A percentile compares a stretch with the other conserved stretches of the same genome.
These are phyloP conservation scores for Coleophora deauratella DNA, from an alignment of 2,888 invertebrate species.

Conservation along the genomic window DNA sequence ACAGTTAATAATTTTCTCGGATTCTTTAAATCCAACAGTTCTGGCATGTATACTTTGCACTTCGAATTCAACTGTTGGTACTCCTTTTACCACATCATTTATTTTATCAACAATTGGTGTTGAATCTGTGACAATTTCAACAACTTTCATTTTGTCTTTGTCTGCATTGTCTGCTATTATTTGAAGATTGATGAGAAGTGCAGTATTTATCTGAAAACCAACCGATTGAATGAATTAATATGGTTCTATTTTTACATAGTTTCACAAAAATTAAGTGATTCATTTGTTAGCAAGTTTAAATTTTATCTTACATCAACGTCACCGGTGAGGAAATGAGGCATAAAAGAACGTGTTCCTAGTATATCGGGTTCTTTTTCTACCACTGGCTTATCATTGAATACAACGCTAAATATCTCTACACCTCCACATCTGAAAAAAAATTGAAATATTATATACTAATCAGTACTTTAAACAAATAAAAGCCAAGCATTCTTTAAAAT, in stretches of 20 bases:
- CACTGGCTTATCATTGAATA: constrained; percentile 21
- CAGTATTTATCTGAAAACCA: constrained; percentile 29
- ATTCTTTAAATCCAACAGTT: constrained; percentile 9
- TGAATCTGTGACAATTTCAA: constrained; percentile 20
- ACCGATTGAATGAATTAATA: too few species aligned
- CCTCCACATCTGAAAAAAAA: constrained; percentile 28
- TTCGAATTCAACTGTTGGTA: constrained; percentile 14
- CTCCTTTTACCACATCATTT: constrained; percentile 17
- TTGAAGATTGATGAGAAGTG: constrained; percentile 35
- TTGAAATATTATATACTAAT: not conserved
- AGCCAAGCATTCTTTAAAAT: not conserved
- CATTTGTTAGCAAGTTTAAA: too few species aligned
- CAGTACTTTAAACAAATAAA: not conserved
- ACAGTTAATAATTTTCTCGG: constrained; percentile 15
- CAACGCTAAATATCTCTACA: constrained; percentile 25
- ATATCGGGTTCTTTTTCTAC: constrained; percentile 17
- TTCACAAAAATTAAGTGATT: too few species aligned
- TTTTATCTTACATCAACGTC: constrained; percentile 24
- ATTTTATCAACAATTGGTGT: constrained; percentile 19
- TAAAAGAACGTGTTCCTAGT: constrained; percentile 22
- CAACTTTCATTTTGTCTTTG: constrained; percentile 20
- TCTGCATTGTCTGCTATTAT: constrained; percentile 31
- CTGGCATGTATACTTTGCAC: constrained; percentile 7
- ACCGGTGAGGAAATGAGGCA: constrained; percentile 24
- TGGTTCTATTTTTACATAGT: too few species aligned